Evolutionary conservation across 2,113 vertebrate species (phyloP).

Genomic region (Pseudorasbora parva): DNA sequence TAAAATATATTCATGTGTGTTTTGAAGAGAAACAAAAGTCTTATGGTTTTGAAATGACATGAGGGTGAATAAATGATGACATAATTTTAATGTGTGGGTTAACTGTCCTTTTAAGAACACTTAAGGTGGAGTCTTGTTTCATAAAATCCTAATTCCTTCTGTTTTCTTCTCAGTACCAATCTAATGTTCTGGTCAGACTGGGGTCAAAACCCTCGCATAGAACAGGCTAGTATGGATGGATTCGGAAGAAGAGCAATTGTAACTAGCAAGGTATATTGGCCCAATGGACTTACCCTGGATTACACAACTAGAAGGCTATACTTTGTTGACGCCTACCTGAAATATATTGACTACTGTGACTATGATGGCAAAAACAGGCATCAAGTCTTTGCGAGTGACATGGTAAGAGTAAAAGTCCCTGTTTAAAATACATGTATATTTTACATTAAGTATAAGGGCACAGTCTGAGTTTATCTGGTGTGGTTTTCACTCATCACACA

Average conservation of each 20-base stretch:
- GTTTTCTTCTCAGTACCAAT: slow-evolving; percentile 63
- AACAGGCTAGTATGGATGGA: slow-evolving; percentile 74
- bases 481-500: background rate
- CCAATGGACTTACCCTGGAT: slow-evolving; percentile 75
- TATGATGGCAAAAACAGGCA: slow-evolving; percentile 73
- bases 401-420: slow-evolving; percentile 61
- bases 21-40: background rate
- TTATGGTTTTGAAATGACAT: background rate
- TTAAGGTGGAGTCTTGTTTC: background rate
- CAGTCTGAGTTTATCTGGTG: background rate
- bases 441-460: background rate
- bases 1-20: background rate
- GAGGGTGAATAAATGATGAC: background rate
- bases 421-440: background rate
- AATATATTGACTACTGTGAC: slow-evolving; percentile 78
- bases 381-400: slow-evolving; percentile 77
- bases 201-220: slow-evolving; percentile 77
- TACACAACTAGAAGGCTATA: slow-evolving; percentile 74
- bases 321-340: slow-evolving; percentile 77
- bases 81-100: background rate
- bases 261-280: slow-evolving; percentile 76
- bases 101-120: background rate
- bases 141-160: background rate
- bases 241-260: slow-evolving; percentile 66
- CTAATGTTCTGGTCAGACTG: slow-evolving; percentile 80